Conservation (phyloP, 2,113 vertebrate species). For the Seriola quinqueradiata region DNA sequence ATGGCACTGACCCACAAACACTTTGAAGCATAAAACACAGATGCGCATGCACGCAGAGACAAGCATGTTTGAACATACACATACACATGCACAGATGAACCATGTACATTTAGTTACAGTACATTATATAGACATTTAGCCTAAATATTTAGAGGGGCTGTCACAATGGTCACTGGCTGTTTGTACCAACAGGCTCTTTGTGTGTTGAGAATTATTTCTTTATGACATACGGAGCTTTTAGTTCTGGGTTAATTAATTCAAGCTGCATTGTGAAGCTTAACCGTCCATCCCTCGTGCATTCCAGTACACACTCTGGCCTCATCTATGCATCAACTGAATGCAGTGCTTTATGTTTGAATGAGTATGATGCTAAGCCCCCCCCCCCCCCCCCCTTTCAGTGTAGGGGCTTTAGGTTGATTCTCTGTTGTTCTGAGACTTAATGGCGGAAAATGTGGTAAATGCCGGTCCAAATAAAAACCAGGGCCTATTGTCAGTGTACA, state of each 20-base stretch:
- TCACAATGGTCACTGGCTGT: conserved; percentile 46
- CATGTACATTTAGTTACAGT: conserved; percentile 20
- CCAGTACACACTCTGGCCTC: conserved; percentile 34
- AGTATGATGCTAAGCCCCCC: conserved; percentile 45
- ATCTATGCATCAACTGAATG: conserved; percentile 22
- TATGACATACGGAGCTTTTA: conserved; percentile 57
- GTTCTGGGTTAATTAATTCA: conserved; percentile 71
- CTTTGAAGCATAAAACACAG: background rate
- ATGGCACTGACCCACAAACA: conserved; percentile 10
- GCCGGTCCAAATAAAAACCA: conserved; percentile 77
- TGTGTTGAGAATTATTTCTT: conserved; percentile 35
- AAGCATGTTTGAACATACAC: background rate
- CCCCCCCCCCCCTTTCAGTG: background rate
- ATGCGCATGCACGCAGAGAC: background rate
- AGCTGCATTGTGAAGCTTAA: conserved; percentile 53
- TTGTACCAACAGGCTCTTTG: conserved; percentile 60
- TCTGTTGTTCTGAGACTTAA: conserved; percentile 72
- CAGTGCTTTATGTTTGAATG: conserved; percentile 45
- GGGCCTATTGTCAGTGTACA: conserved; percentile 70
- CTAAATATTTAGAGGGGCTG: conserved; percentile 71
- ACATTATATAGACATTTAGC: conserved; percentile 28
- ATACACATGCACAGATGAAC: conserved; percentile 1
- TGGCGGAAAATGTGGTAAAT: conserved; percentile 73
- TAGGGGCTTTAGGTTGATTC: conserved; percentile 62
- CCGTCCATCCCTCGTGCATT: conserved; percentile 29